These are phyloP conservation scores for Lordiphosa collinella DNA, from an alignment of 1,140 invertebrate species.

Conservation along the genomic window DNA sequence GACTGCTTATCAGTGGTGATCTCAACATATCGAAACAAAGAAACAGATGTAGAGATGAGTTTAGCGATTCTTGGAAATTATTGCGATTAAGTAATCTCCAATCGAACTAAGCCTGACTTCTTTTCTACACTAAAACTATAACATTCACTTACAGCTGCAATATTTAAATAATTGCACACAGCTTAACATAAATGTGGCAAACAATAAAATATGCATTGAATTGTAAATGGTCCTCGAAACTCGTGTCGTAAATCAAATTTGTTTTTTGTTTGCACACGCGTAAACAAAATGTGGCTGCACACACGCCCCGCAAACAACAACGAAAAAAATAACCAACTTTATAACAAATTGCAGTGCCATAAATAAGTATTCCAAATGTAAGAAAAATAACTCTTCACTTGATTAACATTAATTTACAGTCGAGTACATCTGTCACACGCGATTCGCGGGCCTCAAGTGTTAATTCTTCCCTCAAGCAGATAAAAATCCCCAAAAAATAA, in stretches of 20 bases:
- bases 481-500: neutral
- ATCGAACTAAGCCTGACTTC: too few relatives aligned
- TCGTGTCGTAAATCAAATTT: slow-evolving; percentile 25
- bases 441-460: neutral
- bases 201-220: too few relatives aligned
- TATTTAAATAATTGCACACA: too few relatives aligned
- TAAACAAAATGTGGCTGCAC: slow-evolving; percentile 10
- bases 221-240: neutral
- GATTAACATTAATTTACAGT: slow-evolving; percentile 10
- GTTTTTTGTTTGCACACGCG: slow-evolving; percentile 14
- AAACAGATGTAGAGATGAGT: too few relatives aligned
- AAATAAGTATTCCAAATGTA: neutral
- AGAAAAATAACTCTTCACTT: neutral
- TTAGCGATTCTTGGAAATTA: too few relatives aligned
- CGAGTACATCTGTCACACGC: slow-evolving; percentile 2
- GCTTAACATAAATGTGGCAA: too few relatives aligned
- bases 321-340: slow-evolving; percentile 7
- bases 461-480: slow-evolving; percentile 7
- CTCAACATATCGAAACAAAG: too few relatives aligned
- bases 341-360: neutral
- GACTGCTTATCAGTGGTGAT: too few relatives aligned
- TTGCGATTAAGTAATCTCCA: too few relatives aligned
- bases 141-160: too few relatives aligned
- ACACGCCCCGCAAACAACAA: slow-evolving; percentile 16
- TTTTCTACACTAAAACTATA: too few relatives aligned